Percentiles rank a stretch among this genome's conserved stretches.
These are phyloP conservation scores for Oplegnathus fasciatus DNA, from an alignment of 2,113 vertebrate genomes.

Conservation along the genomic window DNA sequence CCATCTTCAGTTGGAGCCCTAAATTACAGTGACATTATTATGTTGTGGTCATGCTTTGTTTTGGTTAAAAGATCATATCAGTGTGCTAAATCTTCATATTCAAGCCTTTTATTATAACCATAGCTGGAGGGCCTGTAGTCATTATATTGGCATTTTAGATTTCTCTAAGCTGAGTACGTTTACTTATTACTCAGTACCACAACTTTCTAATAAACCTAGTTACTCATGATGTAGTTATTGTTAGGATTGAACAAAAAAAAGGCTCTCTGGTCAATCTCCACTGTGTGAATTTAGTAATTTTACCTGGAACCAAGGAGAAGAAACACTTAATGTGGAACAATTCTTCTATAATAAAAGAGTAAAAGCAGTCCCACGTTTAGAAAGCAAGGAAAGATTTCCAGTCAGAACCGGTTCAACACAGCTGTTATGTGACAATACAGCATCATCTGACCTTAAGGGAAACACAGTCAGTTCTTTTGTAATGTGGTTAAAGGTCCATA, in stretches of 20 bases:
- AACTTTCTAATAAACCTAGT: neutral
- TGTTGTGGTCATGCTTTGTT: neutral
- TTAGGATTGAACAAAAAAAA: neutral
- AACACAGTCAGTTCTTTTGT: neutral
- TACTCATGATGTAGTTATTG: neutral
- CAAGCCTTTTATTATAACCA: neutral
- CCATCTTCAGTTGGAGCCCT: neutral
- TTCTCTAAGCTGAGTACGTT: neutral
- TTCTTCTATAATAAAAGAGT: neutral
- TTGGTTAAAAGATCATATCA: neutral
- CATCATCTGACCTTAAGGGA: neutral
- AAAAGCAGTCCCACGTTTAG: neutral
- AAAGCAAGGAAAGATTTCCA: neutral
- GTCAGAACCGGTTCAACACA: no score
- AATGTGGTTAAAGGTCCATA: neutral
- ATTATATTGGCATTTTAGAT: neutral
- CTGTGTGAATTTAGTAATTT: neutral
- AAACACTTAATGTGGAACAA: neutral
- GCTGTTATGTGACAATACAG: neutral
- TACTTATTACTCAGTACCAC: neutral
- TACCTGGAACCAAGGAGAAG: neutral
- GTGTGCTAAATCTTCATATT: neutral
- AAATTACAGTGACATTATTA: neutral
- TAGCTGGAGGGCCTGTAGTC: neutral
- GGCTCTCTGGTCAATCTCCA: neutral